Evolutionary conservation across 2,113 vertebrate genomes (phyloP).

Genomic region (Rissa tridactyla): DNA sequence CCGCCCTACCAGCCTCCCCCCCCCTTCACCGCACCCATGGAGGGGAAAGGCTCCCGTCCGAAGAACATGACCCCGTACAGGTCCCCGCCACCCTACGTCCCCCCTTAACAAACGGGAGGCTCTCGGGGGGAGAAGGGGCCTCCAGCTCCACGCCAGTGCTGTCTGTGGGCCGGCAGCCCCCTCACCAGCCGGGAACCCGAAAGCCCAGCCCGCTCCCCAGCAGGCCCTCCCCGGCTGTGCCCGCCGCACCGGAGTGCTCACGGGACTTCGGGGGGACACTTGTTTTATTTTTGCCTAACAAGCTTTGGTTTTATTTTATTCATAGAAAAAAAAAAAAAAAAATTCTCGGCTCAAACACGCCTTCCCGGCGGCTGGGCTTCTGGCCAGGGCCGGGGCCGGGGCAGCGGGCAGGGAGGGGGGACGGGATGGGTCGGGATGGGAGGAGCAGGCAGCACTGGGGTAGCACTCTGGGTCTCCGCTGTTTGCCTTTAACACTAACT

Average conservation of each 20-base stretch:
- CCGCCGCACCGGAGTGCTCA: slow-evolving; percentile 63
- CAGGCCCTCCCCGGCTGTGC: slow-evolving; percentile 42
- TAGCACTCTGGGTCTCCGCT: slow-evolving; percentile 82
- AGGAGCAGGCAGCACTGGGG: slow-evolving; percentile 80
- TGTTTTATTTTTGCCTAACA: slow-evolving; percentile 85
- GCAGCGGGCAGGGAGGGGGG: slow-evolving; percentile 38
- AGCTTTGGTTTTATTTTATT: slow-evolving; percentile 84
- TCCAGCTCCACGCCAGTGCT: slow-evolving; percentile 80
- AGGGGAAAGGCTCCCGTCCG: slow-evolving; percentile 94
- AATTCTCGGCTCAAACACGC: slow-evolving; percentile 68
- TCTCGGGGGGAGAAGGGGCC: slow-evolving; percentile 74
- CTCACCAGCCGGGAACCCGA: slow-evolving; percentile 60
- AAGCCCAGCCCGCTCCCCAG: slow-evolving; percentile 64
- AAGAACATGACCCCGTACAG: slow-evolving; percentile 98
- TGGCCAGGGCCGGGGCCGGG: slow-evolving; percentile 59
- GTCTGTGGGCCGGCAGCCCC: slow-evolving; percentile 76
- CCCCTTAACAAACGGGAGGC: slow-evolving; percentile 85
- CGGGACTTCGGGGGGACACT: slow-evolving; percentile 72
- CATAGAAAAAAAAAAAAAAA: slow-evolving; percentile 65
- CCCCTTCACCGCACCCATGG: slow-evolving; percentile 92
- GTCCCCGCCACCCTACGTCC: slow-evolving; percentile 95
- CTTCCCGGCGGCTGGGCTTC: slow-evolving; percentile 77
- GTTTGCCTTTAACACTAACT: slow-evolving; percentile 99
- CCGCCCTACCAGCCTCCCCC: slow-evolving; percentile 95
- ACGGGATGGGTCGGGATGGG: slow-evolving; percentile 27